Base-by-base conservation (phyloP, 2,888 invertebrate genomes). In the Busseola fusca region DNA sequence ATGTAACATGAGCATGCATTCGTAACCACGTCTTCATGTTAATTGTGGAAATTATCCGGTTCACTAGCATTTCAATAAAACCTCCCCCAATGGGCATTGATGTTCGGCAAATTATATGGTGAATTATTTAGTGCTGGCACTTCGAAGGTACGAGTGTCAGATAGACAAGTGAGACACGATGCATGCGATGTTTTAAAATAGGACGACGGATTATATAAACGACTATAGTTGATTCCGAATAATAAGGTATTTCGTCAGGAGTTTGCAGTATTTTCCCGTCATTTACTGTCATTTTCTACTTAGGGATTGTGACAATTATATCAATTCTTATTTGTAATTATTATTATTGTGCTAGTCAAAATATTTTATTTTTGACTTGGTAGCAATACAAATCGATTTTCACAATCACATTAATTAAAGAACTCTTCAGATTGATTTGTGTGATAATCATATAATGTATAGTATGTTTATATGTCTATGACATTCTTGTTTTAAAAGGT, bases 1-100 rank as follows among this genome's bases (percentile, higher is more conserved):
- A 93, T 93, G 88, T 92, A 91, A 87, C 89, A 93, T 92, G 90
- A 91, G 89, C 84, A 86, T 90, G 89, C 90, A 91, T 91, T 89
- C 82, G 88, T 91, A 88, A 90, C 86, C 82, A 86, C 76, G 89
- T 89, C 88, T 90, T 88, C 89, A 91, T 87, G 92, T 86, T 92
- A 92, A 92, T 92, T 91, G 90, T 86, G 87, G 85, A 91, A 91
- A 93, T 93, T 92, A 92, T 89, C 88, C 86, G 74, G 85, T 84
- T 87, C 82, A 83, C 74, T 81, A 87, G 86, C 87, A 88, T 88
- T 91, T 88, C 85, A 89, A 88, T 91, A 86, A 88, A 89, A 87
- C 84, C 85, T 77, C 72, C 78, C 76, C 67, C 57, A 64, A 60
- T 37, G 45, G 21, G 40, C 30, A n/a, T 42, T 52, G 25, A 48